Evolutionary conservation across 2,888 invertebrate genomes (phyloP).

Genomic region (Spilarctia lutea): DNA sequence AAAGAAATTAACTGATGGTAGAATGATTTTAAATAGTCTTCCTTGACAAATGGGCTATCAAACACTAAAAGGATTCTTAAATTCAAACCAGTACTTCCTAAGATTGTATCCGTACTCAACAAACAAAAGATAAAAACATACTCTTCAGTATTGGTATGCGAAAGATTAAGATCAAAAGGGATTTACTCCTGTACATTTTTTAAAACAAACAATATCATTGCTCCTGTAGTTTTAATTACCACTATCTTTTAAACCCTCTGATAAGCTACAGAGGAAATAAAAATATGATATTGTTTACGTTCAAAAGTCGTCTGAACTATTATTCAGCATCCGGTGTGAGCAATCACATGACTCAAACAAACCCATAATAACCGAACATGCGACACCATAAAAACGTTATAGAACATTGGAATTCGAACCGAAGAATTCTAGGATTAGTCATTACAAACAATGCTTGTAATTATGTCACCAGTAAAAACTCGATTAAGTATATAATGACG

Average conservation of each 20-base stretch:
- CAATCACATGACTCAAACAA: constrained; percentile 42
- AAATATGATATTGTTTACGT: neutral
- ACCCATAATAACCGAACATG: constrained; percentile 10
- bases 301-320: constrained; percentile 1
- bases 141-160: too few relatives aligned
- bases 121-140: too few relatives aligned
- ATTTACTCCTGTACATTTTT: neutral
- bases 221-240: too few relatives aligned
- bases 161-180: neutral
- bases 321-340: constrained; percentile 16
- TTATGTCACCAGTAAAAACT: constrained; percentile 36
- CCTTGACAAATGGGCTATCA: too few relatives aligned
- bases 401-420: constrained; percentile 25
- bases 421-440: constrained; percentile 7
- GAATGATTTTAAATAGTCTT: too few relatives aligned
- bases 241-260: neutral
- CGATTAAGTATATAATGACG: constrained; percentile 42
- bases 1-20: too few relatives aligned
- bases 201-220: too few relatives aligned
- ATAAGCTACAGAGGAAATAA: neutral
- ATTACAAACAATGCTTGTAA: constrained; percentile 43
- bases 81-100: too few relatives aligned
- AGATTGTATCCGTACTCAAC: too few relatives aligned
- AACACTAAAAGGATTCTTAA: neutral
- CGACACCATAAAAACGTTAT: constrained; percentile 18